Conservation (phyloP, 2,113 vertebrate species). For the Pogona vitticeps region DNA sequence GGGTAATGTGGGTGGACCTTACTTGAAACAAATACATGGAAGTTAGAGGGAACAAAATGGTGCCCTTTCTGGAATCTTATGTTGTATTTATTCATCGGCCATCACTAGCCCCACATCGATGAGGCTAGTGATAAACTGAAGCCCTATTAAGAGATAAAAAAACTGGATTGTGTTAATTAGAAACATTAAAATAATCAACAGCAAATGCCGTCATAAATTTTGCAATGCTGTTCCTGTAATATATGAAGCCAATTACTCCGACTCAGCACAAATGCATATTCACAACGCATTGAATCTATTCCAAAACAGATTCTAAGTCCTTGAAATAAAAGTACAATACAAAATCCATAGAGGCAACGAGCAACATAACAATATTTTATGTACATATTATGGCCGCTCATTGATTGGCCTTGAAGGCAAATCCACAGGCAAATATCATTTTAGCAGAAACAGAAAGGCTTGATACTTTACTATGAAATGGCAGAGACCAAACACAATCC, state of each 20-base stretch:
- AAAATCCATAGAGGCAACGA: conserved; percentile 18
- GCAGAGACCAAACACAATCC: not conserved
- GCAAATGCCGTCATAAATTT: not conserved
- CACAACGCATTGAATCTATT: not conserved
- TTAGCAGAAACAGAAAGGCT: conserved; percentile 2
- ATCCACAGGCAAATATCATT: not conserved
- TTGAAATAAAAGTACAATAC: conserved; percentile 1
- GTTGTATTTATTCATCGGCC: no score
- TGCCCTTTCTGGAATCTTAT: no score
- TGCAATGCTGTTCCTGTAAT: not conserved
- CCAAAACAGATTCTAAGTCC: conserved; percentile 6
- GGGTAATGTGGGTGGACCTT: no score
- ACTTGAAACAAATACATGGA: no score
- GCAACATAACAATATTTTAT: conserved; percentile 23
- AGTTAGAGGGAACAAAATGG: not conserved
- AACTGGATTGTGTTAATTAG: not conserved
- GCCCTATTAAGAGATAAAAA: not conserved
- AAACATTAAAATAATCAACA: not conserved
- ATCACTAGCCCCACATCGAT: not conserved
- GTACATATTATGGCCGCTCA: not conserved
- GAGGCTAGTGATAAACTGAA: no score
- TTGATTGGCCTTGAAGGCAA: conserved; percentile 15
- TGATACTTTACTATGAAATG: not conserved
- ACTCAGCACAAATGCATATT: conserved; percentile 17
- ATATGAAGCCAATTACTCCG: not conserved